Percentiles rank a stretch among this genome's conserved stretches.
These are phyloP conservation scores for Chromoteleia sp. DNA, from an alignment of 2,888 invertebrate genomes.

Conservation along the genomic window DNA sequence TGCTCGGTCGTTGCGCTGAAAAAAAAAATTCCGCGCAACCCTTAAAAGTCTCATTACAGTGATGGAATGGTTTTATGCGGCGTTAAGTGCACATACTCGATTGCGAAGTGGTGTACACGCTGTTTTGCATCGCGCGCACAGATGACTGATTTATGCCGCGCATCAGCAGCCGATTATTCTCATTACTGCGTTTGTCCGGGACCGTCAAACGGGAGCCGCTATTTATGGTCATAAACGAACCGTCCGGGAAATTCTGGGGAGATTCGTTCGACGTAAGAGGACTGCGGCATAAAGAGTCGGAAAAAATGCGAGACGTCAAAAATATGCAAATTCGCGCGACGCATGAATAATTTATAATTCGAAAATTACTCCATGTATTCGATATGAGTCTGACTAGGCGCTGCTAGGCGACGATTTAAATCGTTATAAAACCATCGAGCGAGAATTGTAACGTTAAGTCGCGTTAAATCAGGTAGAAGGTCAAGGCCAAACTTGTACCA, in stretches of 20 bases:
- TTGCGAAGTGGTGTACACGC: neutral
- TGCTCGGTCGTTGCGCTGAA: neutral
- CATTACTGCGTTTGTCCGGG: constrained; percentile 18
- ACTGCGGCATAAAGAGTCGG: neutral
- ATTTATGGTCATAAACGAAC: constrained; percentile 11
- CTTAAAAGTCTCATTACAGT: constrained; percentile 39
- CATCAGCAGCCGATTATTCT: constrained; percentile 19
- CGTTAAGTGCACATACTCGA: constrained; percentile 4
- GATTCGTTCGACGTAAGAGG: neutral
- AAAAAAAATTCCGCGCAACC: constrained; percentile 3
- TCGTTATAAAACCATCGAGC: neutral
- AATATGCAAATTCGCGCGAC: constrained; percentile 18
- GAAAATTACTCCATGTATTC: constrained; percentile 32
- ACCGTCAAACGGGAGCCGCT: constrained; percentile 3
- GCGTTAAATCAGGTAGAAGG: too few species aligned
- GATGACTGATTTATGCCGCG: constrained; percentile 18
- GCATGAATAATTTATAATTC: constrained; percentile 41
- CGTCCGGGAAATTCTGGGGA: neutral
- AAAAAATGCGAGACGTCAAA: constrained; percentile 30
- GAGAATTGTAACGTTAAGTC: too few species aligned
- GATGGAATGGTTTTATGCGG: constrained; percentile 36
- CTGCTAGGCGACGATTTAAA: constrained; percentile 2
- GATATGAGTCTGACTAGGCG: neutral
- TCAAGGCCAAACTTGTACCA: too few species aligned
- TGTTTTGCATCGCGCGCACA: constrained; percentile 18